phyloP scores from a whole-genome alignment of 2,888 invertebrate genomes.

The Lucinisca nassula region DNA sequence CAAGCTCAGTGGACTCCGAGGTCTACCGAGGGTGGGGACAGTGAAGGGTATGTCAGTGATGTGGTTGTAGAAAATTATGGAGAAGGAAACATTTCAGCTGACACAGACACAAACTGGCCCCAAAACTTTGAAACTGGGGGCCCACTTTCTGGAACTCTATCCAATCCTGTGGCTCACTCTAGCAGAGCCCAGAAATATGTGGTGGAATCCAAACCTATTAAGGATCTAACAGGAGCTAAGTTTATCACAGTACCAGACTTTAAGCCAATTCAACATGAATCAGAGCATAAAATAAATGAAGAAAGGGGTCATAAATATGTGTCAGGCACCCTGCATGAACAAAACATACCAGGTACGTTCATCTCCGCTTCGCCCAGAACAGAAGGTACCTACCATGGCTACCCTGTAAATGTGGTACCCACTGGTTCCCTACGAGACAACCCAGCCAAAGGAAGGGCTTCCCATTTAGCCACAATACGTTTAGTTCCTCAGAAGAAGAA shows the following conservation, averaged over 20 bases:
- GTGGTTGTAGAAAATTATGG: constrained; percentile 61
- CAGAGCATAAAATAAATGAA: neutral
- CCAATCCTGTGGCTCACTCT: constrained; percentile 9
- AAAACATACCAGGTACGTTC: neutral
- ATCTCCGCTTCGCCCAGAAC: neutral
- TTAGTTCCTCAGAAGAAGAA: constrained; percentile 31
- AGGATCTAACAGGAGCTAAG: constrained; percentile 63
- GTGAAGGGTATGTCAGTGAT: constrained; percentile 1
- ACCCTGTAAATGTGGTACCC: neutral
- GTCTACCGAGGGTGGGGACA: neutral
- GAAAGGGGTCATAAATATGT: neutral
- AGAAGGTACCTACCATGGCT: neutral
- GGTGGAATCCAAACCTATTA: constrained; percentile 51
- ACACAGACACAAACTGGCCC: neutral
- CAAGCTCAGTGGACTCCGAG: neutral
- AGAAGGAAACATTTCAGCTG: constrained; percentile 50
- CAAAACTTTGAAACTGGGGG: neutral
- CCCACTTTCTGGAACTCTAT: constrained; percentile 20
- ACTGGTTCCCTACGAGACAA: neutral
- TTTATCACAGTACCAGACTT: constrained; percentile 73
- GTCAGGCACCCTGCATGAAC: neutral
- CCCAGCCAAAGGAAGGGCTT: neutral
- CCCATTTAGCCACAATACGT: constrained; percentile 57
- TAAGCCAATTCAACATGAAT: neutral
- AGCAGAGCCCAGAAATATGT: constrained; percentile 60